A percentile compares a stretch with the other conserved stretches of the same genome.
Conservation (phyloP, 2,888 invertebrate genomes). For the Caradrina clavipalpis region DNA sequence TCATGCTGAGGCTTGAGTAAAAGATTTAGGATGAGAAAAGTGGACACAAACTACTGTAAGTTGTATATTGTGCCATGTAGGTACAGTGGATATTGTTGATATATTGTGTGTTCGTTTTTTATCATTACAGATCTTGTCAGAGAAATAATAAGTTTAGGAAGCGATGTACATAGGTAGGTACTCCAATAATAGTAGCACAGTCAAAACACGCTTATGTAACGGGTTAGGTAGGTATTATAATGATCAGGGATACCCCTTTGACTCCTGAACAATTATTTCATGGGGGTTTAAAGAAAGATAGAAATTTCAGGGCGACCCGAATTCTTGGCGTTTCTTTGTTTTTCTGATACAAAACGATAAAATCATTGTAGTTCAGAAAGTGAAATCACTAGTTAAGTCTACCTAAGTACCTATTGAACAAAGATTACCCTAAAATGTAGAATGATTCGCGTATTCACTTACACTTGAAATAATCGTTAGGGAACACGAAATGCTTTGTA, state of each 20-base stretch:
- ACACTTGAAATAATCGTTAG: conserved; percentile 77
- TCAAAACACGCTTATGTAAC: neutral
- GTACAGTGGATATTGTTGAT: neutral
- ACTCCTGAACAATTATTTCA: neutral
- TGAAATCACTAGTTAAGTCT: conserved; percentile 10
- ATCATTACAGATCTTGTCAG: neutral
- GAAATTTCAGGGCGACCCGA: neutral
- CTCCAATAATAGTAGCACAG: neutral
- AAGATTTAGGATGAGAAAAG: no score
- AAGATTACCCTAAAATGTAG: conserved; percentile 41
- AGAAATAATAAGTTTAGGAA: neutral
- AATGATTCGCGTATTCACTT: conserved; percentile 58
- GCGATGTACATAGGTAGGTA: no score
- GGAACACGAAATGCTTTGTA: conserved; percentile 86
- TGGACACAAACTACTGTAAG: neutral
- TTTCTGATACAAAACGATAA: neutral
- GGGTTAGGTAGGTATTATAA: neutral
- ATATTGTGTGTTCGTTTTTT: neutral
- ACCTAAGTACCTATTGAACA: conserved; percentile 30
- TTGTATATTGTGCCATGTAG: neutral
- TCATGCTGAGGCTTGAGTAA: neutral
- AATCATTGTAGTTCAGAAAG: neutral
- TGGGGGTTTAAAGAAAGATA: neutral
- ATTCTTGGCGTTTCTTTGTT: neutral
- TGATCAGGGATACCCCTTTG: neutral